These are phyloP conservation scores for Acomys russatus DNA, from an alignment of 2,797 vertebrate genomes.

Conservation along the genomic window DNA sequence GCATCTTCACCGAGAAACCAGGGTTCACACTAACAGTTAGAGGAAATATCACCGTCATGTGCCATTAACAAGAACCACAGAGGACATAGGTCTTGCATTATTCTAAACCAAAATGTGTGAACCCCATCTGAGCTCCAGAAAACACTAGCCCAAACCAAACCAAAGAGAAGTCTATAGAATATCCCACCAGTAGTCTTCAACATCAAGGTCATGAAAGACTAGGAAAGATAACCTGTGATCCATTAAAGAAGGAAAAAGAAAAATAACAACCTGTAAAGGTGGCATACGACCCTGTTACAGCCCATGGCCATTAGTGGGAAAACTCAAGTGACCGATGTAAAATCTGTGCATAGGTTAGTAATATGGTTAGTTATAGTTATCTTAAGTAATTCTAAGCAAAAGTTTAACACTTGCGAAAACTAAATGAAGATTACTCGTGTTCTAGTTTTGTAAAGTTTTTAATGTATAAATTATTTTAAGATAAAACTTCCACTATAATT, in stretches of 20 bases:
- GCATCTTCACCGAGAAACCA: neutral
- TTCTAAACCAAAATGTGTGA: neutral
- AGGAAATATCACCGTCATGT: neutral
- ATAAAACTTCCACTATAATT: neutral
- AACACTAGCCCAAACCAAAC: neutral
- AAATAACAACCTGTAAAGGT: neutral
- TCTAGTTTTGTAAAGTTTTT: neutral
- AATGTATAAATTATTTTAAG: neutral
- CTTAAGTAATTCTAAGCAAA: neutral
- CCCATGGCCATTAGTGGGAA: neutral
- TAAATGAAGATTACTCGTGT: neutral
- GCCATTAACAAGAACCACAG: neutral
- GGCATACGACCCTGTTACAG: neutral
- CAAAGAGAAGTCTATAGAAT: neutral
- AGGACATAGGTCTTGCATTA: neutral
- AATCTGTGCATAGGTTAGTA: neutral
- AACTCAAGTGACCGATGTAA: too few relatives aligned
- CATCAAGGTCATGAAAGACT: neutral
- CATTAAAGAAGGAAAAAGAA: neutral
- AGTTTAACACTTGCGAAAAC: neutral
- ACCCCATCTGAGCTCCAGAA: neutral
- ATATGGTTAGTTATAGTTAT: neutral
- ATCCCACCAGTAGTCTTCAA: neutral
- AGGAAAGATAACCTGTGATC: neutral
- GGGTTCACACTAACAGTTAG: neutral